These are phyloP conservation scores for Mobula birostris DNA, from an alignment of 2,113 vertebrate genomes.

Conservation along the genomic window DNA sequence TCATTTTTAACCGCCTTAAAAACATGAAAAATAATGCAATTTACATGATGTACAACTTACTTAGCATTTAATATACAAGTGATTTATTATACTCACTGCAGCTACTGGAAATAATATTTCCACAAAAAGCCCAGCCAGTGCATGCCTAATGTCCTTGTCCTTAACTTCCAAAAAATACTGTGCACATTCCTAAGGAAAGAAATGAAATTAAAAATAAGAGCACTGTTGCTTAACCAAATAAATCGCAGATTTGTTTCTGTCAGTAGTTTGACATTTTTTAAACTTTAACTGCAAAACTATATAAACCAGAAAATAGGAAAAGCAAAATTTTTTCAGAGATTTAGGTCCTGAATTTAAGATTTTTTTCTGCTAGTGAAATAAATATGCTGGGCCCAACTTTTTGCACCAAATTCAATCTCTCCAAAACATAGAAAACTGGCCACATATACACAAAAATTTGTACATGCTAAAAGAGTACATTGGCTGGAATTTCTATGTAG, in stretches of 20 bases:
- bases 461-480: no score
- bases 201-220: conserved; percentile 36
- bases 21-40: conserved; percentile 45
- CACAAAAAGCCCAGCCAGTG: conserved; percentile 93
- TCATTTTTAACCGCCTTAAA: conserved; percentile 95
- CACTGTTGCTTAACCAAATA: background rate
- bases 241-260: background rate
- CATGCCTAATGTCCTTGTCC: conserved; percentile 97
- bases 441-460: no score
- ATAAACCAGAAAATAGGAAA: background rate
- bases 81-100: conserved; percentile 70
- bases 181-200: conserved; percentile 78
- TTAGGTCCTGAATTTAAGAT: no score
- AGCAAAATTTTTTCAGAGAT: background rate
- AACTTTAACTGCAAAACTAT: no score
- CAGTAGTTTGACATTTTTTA: background rate
- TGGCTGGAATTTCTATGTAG: no score
- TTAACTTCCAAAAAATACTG: conserved; percentile 98
- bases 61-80: background rate
- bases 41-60: background rate
- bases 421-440: no score
- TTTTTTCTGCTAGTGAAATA: no score
- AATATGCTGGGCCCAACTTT: no score
- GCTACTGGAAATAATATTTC: conserved; percentile 96
- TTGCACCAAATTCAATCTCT: no score